Evolutionary conservation across 1,140 invertebrate species (phyloP).

Genomic region (Aphis gossypii): DNA sequence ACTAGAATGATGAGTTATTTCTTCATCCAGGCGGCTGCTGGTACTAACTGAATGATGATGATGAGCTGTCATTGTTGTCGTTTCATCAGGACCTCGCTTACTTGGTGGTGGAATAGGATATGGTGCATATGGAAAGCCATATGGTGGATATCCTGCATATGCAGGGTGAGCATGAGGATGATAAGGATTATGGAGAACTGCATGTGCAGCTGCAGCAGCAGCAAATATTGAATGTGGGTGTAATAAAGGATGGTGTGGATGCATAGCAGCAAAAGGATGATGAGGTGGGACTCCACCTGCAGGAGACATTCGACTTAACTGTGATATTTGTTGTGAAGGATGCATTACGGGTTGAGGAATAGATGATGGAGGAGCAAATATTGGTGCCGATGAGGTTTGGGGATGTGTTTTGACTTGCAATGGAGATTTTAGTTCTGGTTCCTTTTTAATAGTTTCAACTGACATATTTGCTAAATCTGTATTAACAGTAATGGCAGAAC

Average conservation of each 20-base stretch:
- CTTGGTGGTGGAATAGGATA: slow-evolving; percentile 75
- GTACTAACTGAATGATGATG: slow-evolving; percentile 66
- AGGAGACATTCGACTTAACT: slow-evolving; percentile 65
- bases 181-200: slow-evolving; percentile 61
- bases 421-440: slow-evolving; percentile 67
- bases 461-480: slow-evolving; percentile 63
- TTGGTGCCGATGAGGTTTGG: slow-evolving; percentile 46
- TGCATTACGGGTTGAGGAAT: slow-evolving; percentile 76
- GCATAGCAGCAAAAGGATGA: slow-evolving; percentile 70
- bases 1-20: slow-evolving; percentile 68
- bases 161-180: slow-evolving; percentile 73
- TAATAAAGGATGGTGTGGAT: slow-evolving; percentile 75
- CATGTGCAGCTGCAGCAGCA: slow-evolving; percentile 71
- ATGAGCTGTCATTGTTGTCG: slow-evolving; percentile 73
- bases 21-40: slow-evolving; percentile 66
- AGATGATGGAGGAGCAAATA: slow-evolving; percentile 68
- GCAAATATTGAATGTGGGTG: slow-evolving; percentile 74
- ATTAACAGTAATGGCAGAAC: slow-evolving; percentile 59
- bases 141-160: slow-evolving; percentile 73
- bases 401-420: slow-evolving; percentile 43
- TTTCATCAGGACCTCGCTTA: slow-evolving; percentile 69
- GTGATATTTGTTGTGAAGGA: slow-evolving; percentile 72
- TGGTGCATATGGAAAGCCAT: slow-evolving; percentile 75
- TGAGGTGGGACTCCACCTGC: slow-evolving; percentile 73
- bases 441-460: slow-evolving; percentile 78